Conservation (phyloP, 1,140 invertebrate genomes). For the Zaprionus davidi region DNA sequence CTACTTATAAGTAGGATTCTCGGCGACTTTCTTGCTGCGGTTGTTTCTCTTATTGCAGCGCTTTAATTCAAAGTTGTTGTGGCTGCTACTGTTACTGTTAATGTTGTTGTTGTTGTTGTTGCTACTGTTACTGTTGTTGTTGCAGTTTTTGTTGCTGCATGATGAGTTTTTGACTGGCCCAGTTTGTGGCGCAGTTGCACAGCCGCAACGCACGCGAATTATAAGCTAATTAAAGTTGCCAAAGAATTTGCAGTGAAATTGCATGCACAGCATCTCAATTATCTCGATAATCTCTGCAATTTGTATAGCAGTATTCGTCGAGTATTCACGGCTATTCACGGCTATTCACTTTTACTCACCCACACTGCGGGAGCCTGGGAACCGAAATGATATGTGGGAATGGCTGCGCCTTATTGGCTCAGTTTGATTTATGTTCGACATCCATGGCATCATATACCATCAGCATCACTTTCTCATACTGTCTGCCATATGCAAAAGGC, state of each 20-base stretch:
- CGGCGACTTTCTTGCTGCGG: constrained; percentile 67
- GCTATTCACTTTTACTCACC: constrained; percentile 49
- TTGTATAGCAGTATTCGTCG: constrained; percentile 21
- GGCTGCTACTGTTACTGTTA: constrained; percentile 13
- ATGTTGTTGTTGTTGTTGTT: background rate
- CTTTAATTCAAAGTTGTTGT: constrained; percentile 49
- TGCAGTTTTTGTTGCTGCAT: constrained; percentile 28
- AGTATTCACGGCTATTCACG: constrained; percentile 45
- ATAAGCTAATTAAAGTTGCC: constrained; percentile 70
- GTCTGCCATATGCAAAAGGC: constrained; percentile 61
- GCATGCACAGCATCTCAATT: constrained; percentile 45
- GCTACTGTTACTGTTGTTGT: constrained; percentile 5
- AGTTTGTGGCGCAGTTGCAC: constrained; percentile 65
- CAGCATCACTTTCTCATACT: constrained; percentile 53
- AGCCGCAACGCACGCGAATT: constrained; percentile 74
- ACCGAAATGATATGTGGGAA: constrained; percentile 60
- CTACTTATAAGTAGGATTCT: constrained; percentile 62
- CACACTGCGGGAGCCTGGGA: constrained; percentile 54
- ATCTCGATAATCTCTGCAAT: constrained; percentile 35
- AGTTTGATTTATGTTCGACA: constrained; percentile 73
- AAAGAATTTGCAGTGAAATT: constrained; percentile 65
- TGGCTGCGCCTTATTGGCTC: constrained; percentile 66
- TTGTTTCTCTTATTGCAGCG: constrained; percentile 60
- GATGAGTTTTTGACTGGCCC: constrained; percentile 60
- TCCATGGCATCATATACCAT: constrained; percentile 7